Base-by-base conservation (phyloP, 2,888 invertebrate species). In the Polietes domitor region DNA sequence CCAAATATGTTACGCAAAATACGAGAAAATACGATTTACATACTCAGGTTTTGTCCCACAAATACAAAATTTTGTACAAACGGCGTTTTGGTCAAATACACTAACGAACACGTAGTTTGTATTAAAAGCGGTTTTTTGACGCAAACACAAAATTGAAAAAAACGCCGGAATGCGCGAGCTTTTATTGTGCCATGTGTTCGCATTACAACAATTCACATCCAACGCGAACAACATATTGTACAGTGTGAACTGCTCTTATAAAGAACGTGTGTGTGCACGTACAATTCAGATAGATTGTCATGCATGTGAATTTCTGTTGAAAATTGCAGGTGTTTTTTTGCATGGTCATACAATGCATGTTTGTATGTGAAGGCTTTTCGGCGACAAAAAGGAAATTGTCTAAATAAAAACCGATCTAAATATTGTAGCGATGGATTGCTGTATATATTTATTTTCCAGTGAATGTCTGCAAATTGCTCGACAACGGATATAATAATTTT, bases 401-500 rank as follows among this genome's bases (percentile, higher is more conserved):
- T 19, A 58, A 58, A 26, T n/a, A 24, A 53, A 21, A 2, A 50
- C 50, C 15, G 21, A 24, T 24, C 7, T 24, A 58, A 58, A 58
- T 10, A 26, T 26, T 10, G 7, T 55, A 58, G 10, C 26, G 15
- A n/a, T 26, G n/a, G 15, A 47, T 47, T 12, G 10, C 12, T 26
- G 58, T 24, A 58, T n/a, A 2, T 50, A 50, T 68, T 68, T 28
- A 28, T 61, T 68, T 24, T 37, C 41, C 12, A 63, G 32, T 32
- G 63, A 32, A 63, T 17, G 41, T 65, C 1, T 21, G 43, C 15
- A 68, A 68, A 43, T 24, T 43, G 68, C 43, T 58, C 58, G 26
- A 58, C 43, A 73, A 55, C 55, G 73, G 43, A 61, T 43, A 61
- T 61, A n/a, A 61, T 61, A 73, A 43, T 43, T 73, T 58, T 73